A percentile compares a stretch with the other conserved stretches of the same genome.
phyloP scores from a whole-genome alignment of 2,113 vertebrate species.

The Leucoraja erinaceus region DNA sequence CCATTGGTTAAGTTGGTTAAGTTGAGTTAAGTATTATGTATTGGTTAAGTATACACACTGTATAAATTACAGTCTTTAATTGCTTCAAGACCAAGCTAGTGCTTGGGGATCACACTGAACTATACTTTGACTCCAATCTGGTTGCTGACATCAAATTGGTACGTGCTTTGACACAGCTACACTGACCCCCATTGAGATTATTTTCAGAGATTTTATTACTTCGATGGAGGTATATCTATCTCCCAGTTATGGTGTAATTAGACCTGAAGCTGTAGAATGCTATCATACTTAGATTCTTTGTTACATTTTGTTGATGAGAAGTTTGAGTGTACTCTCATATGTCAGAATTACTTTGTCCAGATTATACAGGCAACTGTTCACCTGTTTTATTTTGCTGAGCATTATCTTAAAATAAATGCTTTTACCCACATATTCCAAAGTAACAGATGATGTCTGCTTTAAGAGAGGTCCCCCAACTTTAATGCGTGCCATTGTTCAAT shows the following conservation, averaged over 20 bases:
- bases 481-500: background rate
- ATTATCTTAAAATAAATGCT: background rate
- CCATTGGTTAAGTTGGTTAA: background rate
- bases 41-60: background rate
- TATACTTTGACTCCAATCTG: background rate
- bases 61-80: slow-evolving; percentile 25
- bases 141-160: background rate
- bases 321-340: background rate
- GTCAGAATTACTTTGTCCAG: background rate
- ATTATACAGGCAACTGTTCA: background rate
- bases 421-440: background rate
- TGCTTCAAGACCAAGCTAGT: background rate
- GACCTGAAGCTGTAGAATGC: background rate
- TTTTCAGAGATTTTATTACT: background rate
- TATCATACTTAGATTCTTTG: background rate
- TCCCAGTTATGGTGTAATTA: background rate
- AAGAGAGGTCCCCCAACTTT: background rate
- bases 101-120: background rate
- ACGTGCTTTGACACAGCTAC: background rate
- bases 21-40: background rate
- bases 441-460: background rate
- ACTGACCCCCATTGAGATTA: background rate
- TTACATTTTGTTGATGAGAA: background rate
- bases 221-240: background rate
- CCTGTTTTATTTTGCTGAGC: background rate